phyloP scores from a whole-genome alignment of 2,888 invertebrate species.

The Lasioglossum pauxillum region DNA sequence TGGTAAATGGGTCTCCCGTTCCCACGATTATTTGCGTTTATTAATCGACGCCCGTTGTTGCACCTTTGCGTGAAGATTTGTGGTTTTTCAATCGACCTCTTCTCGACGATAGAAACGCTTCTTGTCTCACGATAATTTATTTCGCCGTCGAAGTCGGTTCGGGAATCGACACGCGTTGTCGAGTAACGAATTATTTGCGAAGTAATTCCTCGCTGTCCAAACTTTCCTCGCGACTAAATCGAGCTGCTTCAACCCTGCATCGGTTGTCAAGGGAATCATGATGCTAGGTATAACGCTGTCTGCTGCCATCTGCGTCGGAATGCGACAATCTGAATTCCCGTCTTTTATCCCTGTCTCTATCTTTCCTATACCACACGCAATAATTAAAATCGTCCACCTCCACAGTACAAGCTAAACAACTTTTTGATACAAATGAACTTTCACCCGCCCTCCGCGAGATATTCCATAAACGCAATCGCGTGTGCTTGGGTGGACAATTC shows the following conservation, averaged over 20 bases:
- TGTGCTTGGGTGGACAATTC: not conserved
- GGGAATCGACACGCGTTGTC: not conserved
- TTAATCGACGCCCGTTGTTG: not conserved
- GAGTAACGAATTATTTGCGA: not conserved
- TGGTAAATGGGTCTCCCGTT: not conserved
- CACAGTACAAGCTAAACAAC: not conserved
- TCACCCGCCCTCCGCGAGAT: not conserved
- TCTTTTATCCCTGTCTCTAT: not conserved
- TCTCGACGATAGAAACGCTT: not conserved
- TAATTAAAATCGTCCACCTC: not conserved
- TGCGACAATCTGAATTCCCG: not conserved
- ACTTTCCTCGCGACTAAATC: slow-evolving; percentile 5
- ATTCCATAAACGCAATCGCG: not conserved
- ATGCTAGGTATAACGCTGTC: not conserved
- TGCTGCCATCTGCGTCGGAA: not conserved
- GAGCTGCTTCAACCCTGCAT: not conserved
- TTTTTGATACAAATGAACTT: not conserved
- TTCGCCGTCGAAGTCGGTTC: not conserved
- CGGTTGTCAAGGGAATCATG: not conserved
- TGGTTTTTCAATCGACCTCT: not conserved
- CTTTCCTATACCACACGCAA: not conserved
- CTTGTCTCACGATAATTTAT: not conserved
- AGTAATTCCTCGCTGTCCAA: not conserved
- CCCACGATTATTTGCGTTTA: slow-evolving; percentile 12
- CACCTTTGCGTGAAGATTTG: not conserved